A percentile compares a stretch with the other conserved stretches of the same genome.
phyloP scores from a whole-genome alignment of 1,140 invertebrate species.

The Rhizoglyphus robini region DNA sequence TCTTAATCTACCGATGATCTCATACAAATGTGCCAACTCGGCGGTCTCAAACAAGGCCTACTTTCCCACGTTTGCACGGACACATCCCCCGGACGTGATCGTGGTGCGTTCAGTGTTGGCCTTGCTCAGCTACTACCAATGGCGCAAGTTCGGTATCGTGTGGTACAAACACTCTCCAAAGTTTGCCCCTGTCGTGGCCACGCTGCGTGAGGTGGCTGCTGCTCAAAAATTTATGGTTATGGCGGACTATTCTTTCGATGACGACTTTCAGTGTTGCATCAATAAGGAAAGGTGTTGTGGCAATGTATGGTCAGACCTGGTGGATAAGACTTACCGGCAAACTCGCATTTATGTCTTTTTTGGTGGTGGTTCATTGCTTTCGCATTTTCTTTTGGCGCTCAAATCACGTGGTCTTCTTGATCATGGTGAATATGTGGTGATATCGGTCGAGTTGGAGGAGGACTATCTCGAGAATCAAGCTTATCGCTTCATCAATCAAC shows the following conservation, averaged over 20 bases:
- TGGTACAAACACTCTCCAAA: slow-evolving; percentile 49
- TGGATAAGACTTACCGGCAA: slow-evolving; percentile 70
- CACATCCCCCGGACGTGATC: slow-evolving; percentile 82
- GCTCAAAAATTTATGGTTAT: slow-evolving; percentile 34
- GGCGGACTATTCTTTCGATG: slow-evolving; percentile 38
- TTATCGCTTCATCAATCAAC: slow-evolving; percentile 46
- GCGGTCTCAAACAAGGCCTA: slow-evolving; percentile 53
- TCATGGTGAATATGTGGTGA: slow-evolving; percentile 85
- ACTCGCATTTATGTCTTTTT: slow-evolving; percentile 90
- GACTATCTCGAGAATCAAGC: slow-evolving; percentile 59
- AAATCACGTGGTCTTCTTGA: slow-evolving; percentile 67
- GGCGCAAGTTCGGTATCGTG: slow-evolving; percentile 86
- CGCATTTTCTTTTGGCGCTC: slow-evolving; percentile 80
- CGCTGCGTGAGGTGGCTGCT: slow-evolving; percentile 57
- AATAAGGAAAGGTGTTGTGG: slow-evolving; percentile 54
- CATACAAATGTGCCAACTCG: slow-evolving; percentile 87
- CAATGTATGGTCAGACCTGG: slow-evolving; percentile 61
- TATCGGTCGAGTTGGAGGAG: slow-evolving; percentile 73
- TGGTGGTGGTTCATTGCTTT: slow-evolving; percentile 58
- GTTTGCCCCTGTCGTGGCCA: slow-evolving; percentile 60
- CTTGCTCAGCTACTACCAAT: slow-evolving; percentile 71
- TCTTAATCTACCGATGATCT: slow-evolving; percentile 91
- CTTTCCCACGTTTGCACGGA: slow-evolving; percentile 80
- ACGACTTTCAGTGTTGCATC: slow-evolving; percentile 57
- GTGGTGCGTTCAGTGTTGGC: slow-evolving; percentile 86